Base-by-base conservation (phyloP, 2,888 invertebrate species). In the Stenichneumon culpator region DNA sequence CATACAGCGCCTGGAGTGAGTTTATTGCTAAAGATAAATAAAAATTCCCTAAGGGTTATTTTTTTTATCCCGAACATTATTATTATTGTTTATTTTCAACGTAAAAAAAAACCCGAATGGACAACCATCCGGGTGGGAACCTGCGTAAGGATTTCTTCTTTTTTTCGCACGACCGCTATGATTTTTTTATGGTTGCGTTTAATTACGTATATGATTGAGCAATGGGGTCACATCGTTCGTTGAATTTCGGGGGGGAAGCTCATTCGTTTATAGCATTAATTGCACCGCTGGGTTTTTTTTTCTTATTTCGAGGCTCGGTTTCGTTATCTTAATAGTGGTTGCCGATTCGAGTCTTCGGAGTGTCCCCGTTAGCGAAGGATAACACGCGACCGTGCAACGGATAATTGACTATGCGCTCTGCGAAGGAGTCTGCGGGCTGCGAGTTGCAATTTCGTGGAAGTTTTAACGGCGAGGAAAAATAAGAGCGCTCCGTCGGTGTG, bases 381-480 rank as follows among this genome's bases (percentile, higher is more conserved):
- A 74, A 63, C 60, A 47, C 28, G 11, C 28, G 28, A 16, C 11
- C 60, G 44, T 28, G 44, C 28, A 19, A 32, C 9, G 22, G 57
- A 60, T 74, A 75, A 75, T 75, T 65, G 74, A 65, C 74, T 32
- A 63, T 63, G 25, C 63, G 28, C 57, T 28, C 14, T 7, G 28
- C 32, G 39, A 14, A 9, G 16, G 14, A 11, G 25, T 32, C 32
- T 6, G 57, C 57, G 73, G 57, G 32, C 39, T 14, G 22, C 57
- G 60, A 57, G 22, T 11, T 47, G 63, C 70, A 22, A 65, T 73
- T 80, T 68, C 68, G 68, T 73, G 57, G 67, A 82, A 75, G 25
- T 75, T 69, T 44, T 54, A 75, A 75, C 44, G 70, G 44, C 44
- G 32, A 50, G 63, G 36, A 72, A 70, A 79, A 63, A 72, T 70